A percentile compares a stretch with the other conserved stretches of the same genome.
Conservation (phyloP, 2,113 vertebrate genomes). For the Xenus cinereus region DNA sequence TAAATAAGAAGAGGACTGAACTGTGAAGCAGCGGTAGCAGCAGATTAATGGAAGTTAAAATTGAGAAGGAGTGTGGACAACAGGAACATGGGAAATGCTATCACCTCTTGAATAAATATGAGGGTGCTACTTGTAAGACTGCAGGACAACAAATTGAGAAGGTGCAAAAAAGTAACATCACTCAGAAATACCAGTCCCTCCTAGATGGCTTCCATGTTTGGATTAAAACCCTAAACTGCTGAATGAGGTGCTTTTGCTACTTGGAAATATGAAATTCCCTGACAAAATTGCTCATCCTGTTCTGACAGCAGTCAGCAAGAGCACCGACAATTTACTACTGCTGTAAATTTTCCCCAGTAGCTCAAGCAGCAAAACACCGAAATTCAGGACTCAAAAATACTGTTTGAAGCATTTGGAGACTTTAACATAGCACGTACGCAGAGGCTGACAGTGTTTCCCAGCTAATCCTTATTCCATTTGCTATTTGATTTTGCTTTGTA, state of each 20-base stretch:
- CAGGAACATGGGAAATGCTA: background rate
- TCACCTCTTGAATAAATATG: background rate
- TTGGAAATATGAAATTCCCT: background rate
- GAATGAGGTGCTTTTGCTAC: background rate
- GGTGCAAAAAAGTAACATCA: background rate
- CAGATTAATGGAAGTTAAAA: background rate
- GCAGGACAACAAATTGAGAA: background rate
- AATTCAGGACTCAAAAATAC: background rate
- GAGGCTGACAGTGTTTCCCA: background rate
- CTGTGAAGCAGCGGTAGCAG: background rate
- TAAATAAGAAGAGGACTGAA: background rate
- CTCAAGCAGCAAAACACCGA: background rate
- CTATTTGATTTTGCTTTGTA: background rate
- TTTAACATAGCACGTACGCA: background rate
- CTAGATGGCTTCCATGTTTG: background rate
- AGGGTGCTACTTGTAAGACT: background rate
- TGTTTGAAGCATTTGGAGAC: background rate
- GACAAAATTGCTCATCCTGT: background rate
- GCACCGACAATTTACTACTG: background rate
- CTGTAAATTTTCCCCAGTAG: background rate
- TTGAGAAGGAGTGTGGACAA: background rate
- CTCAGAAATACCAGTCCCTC: background rate
- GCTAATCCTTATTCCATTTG: background rate
- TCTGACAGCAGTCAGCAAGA: fast-evolving
- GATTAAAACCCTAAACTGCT: background rate